A percentile compares a stretch with the other conserved stretches of the same genome.
Evolutionary conservation across 2,888 invertebrate genomes (phyloP).

Genomic region (Acleris holmiana): DNA sequence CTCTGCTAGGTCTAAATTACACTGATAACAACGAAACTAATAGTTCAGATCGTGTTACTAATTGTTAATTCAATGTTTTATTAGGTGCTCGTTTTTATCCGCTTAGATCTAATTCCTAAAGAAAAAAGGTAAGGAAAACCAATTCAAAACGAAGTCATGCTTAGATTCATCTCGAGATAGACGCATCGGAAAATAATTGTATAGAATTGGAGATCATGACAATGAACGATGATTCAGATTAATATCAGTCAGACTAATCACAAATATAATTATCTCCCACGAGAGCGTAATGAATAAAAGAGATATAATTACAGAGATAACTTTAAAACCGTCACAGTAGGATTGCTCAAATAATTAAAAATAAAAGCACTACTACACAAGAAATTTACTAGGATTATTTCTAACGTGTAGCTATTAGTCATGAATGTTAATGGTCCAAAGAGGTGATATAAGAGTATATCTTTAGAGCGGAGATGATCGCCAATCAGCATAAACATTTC

Average conservation of each 20-base stretch:
- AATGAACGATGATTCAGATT: slow-evolving; percentile 10
- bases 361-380: not conserved
- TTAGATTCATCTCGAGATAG: slow-evolving; percentile 18
- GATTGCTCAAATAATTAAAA: slow-evolving; percentile 11
- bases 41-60: slow-evolving; percentile 20
- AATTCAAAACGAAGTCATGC: slow-evolving; percentile 4
- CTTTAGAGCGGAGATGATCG: slow-evolving; percentile 13
- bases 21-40: not conserved
- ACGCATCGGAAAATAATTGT: slow-evolving; percentile 16
- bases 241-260: slow-evolving; percentile 20
- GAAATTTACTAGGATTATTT: not conserved
- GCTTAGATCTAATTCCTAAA: slow-evolving; percentile 14
- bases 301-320: slow-evolving; percentile 16
- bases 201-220: slow-evolving; percentile 16
- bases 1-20: not conserved
- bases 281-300: slow-evolving; percentile 4
- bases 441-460: slow-evolving; percentile 6
- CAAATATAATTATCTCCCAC: slow-evolving; percentile 10
- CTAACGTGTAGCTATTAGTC: not conserved
- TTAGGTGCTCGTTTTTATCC: slow-evolving; percentile 24
- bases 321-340: slow-evolving; percentile 9
- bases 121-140: slow-evolving; percentile 10
- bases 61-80: slow-evolving; percentile 22
- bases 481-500: slow-evolving; percentile 23
- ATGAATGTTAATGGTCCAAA: slow-evolving; percentile 2